Percentiles rank a stretch among this genome's conserved stretches.
Evolutionary conservation across 2,113 vertebrate species (phyloP).

Genomic region (Haemorhous mexicanus): DNA sequence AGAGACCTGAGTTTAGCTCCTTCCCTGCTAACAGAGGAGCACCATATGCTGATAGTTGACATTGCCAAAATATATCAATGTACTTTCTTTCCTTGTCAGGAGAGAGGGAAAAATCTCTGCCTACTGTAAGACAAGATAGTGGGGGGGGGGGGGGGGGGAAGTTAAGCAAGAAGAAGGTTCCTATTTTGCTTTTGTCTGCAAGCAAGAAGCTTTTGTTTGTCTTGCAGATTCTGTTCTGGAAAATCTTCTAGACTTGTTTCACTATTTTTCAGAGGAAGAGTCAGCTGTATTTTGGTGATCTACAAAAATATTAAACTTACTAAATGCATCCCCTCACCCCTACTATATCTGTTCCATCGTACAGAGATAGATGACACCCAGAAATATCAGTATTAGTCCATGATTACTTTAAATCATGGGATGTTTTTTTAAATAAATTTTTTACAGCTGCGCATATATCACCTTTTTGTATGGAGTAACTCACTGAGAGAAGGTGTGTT

Average conservation of each 20-base stretch:
- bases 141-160: no score
- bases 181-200: not conserved
- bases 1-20: conserved; percentile 15
- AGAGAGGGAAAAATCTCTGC: not conserved
- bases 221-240: not conserved
- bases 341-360: not conserved
- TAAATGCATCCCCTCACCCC: not conserved
- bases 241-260: not conserved
- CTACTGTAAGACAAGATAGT: not conserved
- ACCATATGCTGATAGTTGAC: conserved; percentile 31
- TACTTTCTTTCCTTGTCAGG: not conserved
- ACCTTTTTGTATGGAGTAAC: not conserved
- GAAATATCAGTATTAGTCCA: not conserved
- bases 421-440: rapidly evolving
- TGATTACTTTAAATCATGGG: not conserved
- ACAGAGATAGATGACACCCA: not conserved
- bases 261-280: not conserved
- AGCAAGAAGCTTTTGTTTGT: not conserved
- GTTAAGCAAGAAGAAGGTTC: not conserved
- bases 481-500: not conserved
- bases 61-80: conserved; percentile 18
- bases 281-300: not conserved
- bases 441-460: not conserved
- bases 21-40: conserved; percentile 5
- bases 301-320: not conserved